Percentiles rank a stretch among this genome's conserved stretches.
Conservation (phyloP, 2,797 vertebrate genomes). For the Acanthopagrus latus region DNA sequence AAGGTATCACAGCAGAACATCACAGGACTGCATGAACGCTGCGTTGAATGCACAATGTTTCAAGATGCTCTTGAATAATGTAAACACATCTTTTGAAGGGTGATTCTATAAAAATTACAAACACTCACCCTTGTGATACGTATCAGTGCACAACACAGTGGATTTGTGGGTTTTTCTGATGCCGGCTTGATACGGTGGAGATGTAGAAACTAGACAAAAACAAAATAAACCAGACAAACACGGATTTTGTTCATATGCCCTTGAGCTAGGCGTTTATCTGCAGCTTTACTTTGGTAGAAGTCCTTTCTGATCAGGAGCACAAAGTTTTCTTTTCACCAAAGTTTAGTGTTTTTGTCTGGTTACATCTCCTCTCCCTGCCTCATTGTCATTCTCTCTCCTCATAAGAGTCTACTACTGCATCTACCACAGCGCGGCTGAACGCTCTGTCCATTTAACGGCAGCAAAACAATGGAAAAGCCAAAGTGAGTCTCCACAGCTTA, state of each 20-base stretch:
- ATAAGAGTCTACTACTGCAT: conserved; percentile 57
- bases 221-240: conserved; percentile 37
- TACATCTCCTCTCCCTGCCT: conserved; percentile 34
- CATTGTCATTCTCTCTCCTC: conserved; percentile 67
- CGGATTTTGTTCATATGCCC: conserved; percentile 53
- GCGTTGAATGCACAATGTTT: background rate
- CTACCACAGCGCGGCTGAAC: conserved; percentile 48
- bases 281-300: conserved; percentile 43
- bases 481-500: conserved; percentile 81
- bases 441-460: conserved; percentile 71
- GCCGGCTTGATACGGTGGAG: background rate
- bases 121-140: background rate
- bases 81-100: background rate
- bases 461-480: conserved; percentile 80
- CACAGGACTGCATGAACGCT: too few species aligned
- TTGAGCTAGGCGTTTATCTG: conserved; percentile 57
- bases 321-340: conserved; percentile 53
- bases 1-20: too few species aligned
- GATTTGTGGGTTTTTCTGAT: background rate
- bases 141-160: background rate
- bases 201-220: conserved; percentile 20
- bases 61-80: background rate
- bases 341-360: conserved; percentile 47
- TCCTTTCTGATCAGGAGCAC: conserved; percentile 40
- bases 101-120: background rate